phyloP scores from a whole-genome alignment of 2,113 vertebrate species.

The Cebidichthys violaceus region DNA sequence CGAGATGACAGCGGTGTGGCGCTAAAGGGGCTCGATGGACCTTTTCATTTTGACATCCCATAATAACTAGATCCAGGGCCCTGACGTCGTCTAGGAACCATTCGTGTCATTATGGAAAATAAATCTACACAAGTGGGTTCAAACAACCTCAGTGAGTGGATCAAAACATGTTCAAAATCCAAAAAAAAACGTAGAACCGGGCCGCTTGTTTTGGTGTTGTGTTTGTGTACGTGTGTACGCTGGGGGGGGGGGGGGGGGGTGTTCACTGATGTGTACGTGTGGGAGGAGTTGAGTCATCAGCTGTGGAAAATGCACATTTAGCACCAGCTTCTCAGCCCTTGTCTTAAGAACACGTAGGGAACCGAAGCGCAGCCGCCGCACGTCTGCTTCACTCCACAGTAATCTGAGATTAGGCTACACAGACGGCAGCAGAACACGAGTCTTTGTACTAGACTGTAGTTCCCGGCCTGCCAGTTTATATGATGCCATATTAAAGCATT shows the following conservation, averaged over 20 bases:
- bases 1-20: background rate
- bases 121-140: background rate
- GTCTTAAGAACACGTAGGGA: background rate
- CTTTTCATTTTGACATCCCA: background rate
- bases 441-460: background rate
- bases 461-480: background rate
- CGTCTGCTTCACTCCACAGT: background rate
- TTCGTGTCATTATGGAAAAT: background rate
- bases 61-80: too few species aligned
- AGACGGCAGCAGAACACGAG: background rate
- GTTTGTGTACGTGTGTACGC: background rate
- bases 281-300: background rate
- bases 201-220: background rate
- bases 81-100: background rate
- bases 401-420: background rate
- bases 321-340: background rate
- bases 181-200: background rate
- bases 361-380: background rate
- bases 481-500: too few species aligned
- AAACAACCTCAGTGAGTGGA: background rate
- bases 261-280: background rate
- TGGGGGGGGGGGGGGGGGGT: too few species aligned
- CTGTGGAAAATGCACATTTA: conserved; percentile 7
- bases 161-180: background rate
- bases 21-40: background rate